These are phyloP conservation scores for Barypeithes pellucidus DNA, from an alignment of 2,888 invertebrate genomes.

Conservation along the genomic window DNA sequence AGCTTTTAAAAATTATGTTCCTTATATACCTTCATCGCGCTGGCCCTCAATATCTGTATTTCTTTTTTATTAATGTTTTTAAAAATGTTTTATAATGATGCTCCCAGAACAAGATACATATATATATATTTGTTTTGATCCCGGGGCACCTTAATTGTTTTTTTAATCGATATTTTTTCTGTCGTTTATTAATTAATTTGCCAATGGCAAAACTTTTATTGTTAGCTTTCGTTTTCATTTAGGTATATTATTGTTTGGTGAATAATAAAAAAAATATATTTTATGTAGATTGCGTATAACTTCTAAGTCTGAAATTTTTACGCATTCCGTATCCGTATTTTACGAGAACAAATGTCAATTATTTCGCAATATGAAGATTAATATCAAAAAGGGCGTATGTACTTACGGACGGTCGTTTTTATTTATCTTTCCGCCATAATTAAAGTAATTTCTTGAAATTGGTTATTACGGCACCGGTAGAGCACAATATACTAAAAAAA, in stretches of 20 bases:
- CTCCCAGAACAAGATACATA: slow-evolving; percentile 14
- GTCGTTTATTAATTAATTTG: slow-evolving; percentile 24
- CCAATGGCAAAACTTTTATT: neutral
- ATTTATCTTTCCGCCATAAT: slow-evolving; percentile 46
- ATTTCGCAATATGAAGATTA: slow-evolving; percentile 5
- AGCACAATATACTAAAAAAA: slow-evolving; percentile 43
- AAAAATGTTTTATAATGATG: slow-evolving; percentile 28
- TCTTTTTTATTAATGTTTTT: slow-evolving; percentile 33
- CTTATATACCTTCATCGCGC: slow-evolving; percentile 17
- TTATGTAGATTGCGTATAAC: too few species aligned
- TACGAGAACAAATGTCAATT: slow-evolving; percentile 3
- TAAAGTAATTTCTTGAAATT: slow-evolving; percentile 51
- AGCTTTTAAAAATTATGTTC: slow-evolving; percentile 41
- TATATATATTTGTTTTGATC: slow-evolving; percentile 20
- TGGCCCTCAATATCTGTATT: slow-evolving; percentile 14
- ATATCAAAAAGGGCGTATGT: slow-evolving; percentile 11
- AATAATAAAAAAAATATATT: too few species aligned
- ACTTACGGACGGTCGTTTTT: slow-evolving; percentile 26
- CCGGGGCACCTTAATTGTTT: slow-evolving; percentile 21
- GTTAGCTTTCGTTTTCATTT: neutral
- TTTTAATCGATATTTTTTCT: slow-evolving; percentile 20
- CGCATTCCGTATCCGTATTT: neutral
- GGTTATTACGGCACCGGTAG: slow-evolving; percentile 41
- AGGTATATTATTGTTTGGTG: too few species aligned
- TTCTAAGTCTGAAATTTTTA: too few species aligned